Evolutionary conservation across 2,888 invertebrate species (phyloP), one percentile per base, ranked within the genome.

Genomic region (Nycteola revayana): DNA sequence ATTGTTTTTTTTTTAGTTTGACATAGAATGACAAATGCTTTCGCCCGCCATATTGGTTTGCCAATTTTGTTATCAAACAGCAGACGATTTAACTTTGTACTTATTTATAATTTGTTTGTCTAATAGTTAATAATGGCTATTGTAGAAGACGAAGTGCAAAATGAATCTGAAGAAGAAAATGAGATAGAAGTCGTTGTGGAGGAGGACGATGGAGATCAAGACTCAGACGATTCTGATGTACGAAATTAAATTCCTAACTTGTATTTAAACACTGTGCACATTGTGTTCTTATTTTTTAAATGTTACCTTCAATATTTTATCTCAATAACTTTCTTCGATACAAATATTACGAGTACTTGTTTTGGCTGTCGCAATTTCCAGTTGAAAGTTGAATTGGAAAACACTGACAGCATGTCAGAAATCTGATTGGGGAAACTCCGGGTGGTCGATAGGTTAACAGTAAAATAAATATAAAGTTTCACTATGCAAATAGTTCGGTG

Each of bases 111-210:
- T 57, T 61, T 59, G 49, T 36, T 55, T 58, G 43, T 48, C 49
- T 60, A 49, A 37, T 55, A 58, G 43, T 49, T 49, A 57, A 64
- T 53, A 48, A 88, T 88, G 88, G 87, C 87, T 56, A 80, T 87
- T 33, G 87, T 88, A 10, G 88, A 88, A 56, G 87, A 87, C 43
- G 87, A 86, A 60, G 78, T 84, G 37, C 71, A 79, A 49, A 84
- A 85, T 74, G 87, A 84, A 36, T 86, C 85, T 1, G 84, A 82
- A 50, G 87, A 86, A 42, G 88, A 87, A 46, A 84, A 84, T 65
- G 86, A 85, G 56, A 82, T 85, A 57, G 86, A 85, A 62, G 82
- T 85, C 1, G 81, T 83, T 1, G 77, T 85, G 21, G 88, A 84
- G 36, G 87, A 85, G 35, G 82, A 84, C 32, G 86, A 82, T 32